Base-by-base conservation (phyloP, 2,797 vertebrate species). In the Pipistrellus pygmaeus region DNA sequence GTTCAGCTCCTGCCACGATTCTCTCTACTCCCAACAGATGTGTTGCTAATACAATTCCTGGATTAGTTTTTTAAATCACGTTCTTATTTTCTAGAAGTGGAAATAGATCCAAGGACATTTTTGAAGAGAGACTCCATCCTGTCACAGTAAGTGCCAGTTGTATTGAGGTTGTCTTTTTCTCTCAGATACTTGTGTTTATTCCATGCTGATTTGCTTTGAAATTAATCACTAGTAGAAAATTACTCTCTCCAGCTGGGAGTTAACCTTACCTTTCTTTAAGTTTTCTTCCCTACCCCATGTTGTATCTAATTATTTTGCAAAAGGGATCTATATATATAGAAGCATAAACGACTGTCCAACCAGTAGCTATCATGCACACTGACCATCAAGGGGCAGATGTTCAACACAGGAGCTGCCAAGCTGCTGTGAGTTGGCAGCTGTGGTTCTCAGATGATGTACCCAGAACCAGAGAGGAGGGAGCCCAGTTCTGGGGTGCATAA, bases 51-150 rank as follows among this genome's bases (percentile, higher is more conserved):
- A 88, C 91, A 77, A 80, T 60, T 96, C 66, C 3, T 91, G 46
- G 71, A 44, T 94, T 96, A 62, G 46, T 97, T 92, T 97, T 77
- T 97, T 77, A 96, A 96, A 23, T 76, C 57, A 77, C 1, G 15
- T 96, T 97, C 86, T 95, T 98, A 14, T 97, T 96, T 98, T 98
- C 32, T 97, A 99, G 99, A 98, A 99, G 99, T 98, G 99, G 99
- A 1, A 99, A 99, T 98, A 99, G 99, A 97, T 99, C 99, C 20
- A 97, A 99, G 98, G 99, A 99, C 94, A 99, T 99, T 98, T 99
- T 99, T 91, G 99, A 99, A 96, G 99, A 99, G 98, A 99, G 99
- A 98, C 98, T 98, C 95, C 99, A 99, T 97, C 99, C 99, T 48
- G 98, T 99, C 85, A 98, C 99, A 94, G 99, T 99, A 98, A 99